Evolutionary conservation across 2,797 vertebrate genomes (phyloP).

Genomic region (Monodelphis domestica): DNA sequence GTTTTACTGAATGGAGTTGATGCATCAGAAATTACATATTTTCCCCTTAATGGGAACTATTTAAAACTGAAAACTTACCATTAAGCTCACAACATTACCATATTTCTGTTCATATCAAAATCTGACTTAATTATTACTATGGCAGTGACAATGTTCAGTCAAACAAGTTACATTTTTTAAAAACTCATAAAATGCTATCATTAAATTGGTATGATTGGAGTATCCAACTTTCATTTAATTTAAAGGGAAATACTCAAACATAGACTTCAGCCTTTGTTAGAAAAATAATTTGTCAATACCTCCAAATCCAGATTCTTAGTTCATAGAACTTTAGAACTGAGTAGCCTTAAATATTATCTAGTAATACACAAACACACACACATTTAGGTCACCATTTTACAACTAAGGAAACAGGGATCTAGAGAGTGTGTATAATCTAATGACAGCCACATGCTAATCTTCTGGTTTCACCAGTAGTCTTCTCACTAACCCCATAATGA

Average conservation of each 20-base stretch:
- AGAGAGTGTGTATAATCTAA: neutral
- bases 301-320: constrained; percentile 47
- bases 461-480: constrained; percentile 29
- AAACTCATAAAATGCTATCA: neutral
- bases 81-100: constrained; percentile 45
- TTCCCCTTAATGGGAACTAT: constrained; percentile 54
- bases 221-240: constrained; percentile 53
- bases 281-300: constrained; percentile 44
- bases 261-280: constrained; percentile 9
- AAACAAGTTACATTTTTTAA: neutral
- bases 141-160: constrained; percentile 42
- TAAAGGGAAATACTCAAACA: constrained; percentile 58
- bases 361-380: neutral
- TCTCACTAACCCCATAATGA: neutral
- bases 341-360: neutral
- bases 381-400: neutral
- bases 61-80: constrained; percentile 23
- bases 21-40: neutral
- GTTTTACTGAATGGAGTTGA: constrained; percentile 38
- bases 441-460: neutral
- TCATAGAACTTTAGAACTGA: neutral
- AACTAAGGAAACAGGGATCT: neutral
- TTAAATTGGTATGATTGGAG: constrained; percentile 41
- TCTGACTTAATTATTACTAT: neutral
- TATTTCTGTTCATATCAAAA: constrained; percentile 34